Evolutionary conservation across 1,140 invertebrate genomes (phyloP), one percentile per base, ranked within the genome.

Genomic region (Drosophila ogumai): DNA sequence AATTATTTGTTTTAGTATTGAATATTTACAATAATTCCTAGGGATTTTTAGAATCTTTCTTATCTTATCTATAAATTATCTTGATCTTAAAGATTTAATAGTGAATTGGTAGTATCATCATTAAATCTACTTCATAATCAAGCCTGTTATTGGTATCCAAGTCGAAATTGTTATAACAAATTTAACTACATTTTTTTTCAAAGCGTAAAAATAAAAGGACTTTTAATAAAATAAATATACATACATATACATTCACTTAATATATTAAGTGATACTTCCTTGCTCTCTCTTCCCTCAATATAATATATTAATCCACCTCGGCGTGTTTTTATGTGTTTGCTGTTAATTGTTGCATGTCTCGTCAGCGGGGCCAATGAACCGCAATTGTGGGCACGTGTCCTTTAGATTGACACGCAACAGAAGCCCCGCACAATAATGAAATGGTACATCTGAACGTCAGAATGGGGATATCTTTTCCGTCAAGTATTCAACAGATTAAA

Each of bases 281-380:
- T 7, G 17, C 13, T 22, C 7, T 15, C 31, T 34, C 17, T 22
- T 8, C 10, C 67, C 31, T 49, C n/a, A 55, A 38, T 46, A 22
- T 50, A 58, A 52, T 49, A 47, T 72, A 67, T 22, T 47, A 67
- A 50, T 63, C 58, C 34, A 38, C 44, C 28, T 19, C 22, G 32
- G 6, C 17, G 17, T 50, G 46, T 58, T 63, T 63, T 63, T 77
- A 54, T 25, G 41, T 44, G 22, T 76, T 46, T 59, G 25, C 43
- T 40, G 64, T 54, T 58, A 64, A 75, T 50, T 46, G 58, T 74
- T 75, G 73, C 60, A 66, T 75, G 73, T 66, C 72, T 75, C 58
- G 49, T 47, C 38, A 19, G 15, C 22, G 59, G 22, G 79, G 59
- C 31, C 79, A 81, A 72, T 82, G 79, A 81, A 81, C 77, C 49